phyloP scores from a whole-genome alignment of 2,888 invertebrate genomes.

The Ametastegia equiseti region DNA sequence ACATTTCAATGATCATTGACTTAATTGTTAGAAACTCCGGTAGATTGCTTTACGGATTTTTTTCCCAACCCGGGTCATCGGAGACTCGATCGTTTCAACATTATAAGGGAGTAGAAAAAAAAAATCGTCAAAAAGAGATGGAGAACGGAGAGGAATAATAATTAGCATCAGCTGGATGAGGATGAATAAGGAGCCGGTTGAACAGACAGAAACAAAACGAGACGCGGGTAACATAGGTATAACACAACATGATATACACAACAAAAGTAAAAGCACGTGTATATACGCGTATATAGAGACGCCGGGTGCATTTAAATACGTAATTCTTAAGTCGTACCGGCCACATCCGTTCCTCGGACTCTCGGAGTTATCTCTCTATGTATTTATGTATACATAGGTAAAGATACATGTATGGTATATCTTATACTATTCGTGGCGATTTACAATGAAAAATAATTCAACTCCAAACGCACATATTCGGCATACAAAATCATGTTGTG shows the following conservation, averaged over 20 bases:
- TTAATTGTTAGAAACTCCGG: not conserved
- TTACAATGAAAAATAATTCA: conserved; percentile 9
- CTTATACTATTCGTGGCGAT: no score
- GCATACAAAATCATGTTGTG: conserved; percentile 65
- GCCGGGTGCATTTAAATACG: conserved; percentile 24
- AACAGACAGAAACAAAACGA: not conserved
- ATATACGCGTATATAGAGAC: not conserved
- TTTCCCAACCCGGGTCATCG: no score
- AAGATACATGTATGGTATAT: no score
- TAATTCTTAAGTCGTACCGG: conserved; percentile 9
- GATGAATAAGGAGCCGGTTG: not conserved
- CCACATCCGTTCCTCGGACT: conserved; percentile 48
- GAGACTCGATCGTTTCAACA: no score
- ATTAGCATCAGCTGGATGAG: conserved; percentile 22
- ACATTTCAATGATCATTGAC: not conserved
- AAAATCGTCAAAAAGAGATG: not conserved
- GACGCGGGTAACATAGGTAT: not conserved
- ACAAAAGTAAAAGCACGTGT: not conserved
- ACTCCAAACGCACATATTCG: conserved; percentile 51
- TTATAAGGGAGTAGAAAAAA: not conserved
- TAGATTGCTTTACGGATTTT: no score
- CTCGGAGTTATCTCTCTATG: conserved; percentile 21
- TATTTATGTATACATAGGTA: no score
- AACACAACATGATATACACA: not conserved
- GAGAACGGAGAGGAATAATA: conserved; percentile 33